phyloP scores from a whole-genome alignment of 1,140 invertebrate genomes.

The Meteorus sp. region DNA sequence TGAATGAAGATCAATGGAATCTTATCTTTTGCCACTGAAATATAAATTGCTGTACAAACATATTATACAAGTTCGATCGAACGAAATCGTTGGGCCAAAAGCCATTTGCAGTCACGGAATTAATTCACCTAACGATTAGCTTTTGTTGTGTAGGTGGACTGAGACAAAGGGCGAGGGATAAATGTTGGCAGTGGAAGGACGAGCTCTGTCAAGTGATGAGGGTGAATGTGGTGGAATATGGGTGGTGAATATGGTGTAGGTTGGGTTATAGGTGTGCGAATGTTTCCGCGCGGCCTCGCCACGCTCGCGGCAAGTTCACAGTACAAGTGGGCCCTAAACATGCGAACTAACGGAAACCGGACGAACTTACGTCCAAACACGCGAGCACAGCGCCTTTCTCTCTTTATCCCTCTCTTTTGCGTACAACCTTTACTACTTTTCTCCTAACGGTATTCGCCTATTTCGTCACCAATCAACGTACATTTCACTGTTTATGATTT shows the following conservation, averaged over 20 bases:
- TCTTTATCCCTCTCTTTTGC: constrained; percentile 20
- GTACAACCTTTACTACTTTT: too few species aligned
- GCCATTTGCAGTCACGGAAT: constrained; percentile 47
- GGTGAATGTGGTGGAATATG: constrained; percentile 17
- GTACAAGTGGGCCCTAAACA: constrained; percentile 45
- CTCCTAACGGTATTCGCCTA: too few species aligned
- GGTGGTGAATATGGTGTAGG: background rate
- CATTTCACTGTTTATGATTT: constrained; percentile 16
- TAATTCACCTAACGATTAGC: constrained; percentile 49
- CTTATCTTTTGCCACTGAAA: background rate
- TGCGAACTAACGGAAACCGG: constrained; percentile 46
- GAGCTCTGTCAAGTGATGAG: constrained; percentile 22
- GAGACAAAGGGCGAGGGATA: constrained; percentile 18
- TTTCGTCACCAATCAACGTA: constrained; percentile 1
- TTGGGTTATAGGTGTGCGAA: background rate
- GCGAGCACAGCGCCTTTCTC: constrained; percentile 32
- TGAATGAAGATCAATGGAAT: too few species aligned
- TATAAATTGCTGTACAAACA: background rate
- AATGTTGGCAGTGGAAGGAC: background rate
- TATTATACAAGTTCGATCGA: background rate
- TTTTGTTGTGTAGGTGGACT: constrained; percentile 27
- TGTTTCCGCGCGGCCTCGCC: constrained; percentile 6
- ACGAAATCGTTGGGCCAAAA: constrained; percentile 24
- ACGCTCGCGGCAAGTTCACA: background rate
- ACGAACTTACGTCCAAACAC: constrained; percentile 41